phyloP scores from a whole-genome alignment of 2,113 vertebrate genomes.

The Phylloscopus whistleri region DNA sequence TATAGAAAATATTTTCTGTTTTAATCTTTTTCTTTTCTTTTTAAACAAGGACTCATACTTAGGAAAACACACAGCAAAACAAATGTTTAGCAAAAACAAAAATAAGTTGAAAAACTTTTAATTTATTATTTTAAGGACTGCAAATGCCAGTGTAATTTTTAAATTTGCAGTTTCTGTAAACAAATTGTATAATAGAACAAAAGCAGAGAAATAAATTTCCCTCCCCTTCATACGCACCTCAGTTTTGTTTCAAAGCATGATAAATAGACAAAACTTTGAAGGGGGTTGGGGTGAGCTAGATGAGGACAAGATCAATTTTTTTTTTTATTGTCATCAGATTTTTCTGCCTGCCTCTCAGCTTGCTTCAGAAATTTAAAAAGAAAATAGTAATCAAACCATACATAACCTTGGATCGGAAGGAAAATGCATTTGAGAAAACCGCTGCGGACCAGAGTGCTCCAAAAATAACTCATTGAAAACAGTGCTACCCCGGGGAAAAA shows the following conservation, averaged over 20 bases:
- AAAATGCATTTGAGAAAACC: slow-evolving; percentile 70
- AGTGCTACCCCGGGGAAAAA: slow-evolving; percentile 66
- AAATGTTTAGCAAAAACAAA: slow-evolving; percentile 74
- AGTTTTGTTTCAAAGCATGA: slow-evolving; percentile 78
- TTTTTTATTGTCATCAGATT: slow-evolving; percentile 56
- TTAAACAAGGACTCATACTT: slow-evolving; percentile 89
- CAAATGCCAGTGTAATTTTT: slow-evolving; percentile 95
- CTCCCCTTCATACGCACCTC: slow-evolving; percentile 77
- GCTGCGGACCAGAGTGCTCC: slow-evolving; percentile 73
- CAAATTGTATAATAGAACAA: slow-evolving; percentile 81
- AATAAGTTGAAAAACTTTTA: slow-evolving; percentile 89
- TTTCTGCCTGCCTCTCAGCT: slow-evolving; percentile 84
- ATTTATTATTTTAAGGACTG: slow-evolving; percentile 99
- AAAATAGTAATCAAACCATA: slow-evolving; percentile 72
- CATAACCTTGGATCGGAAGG: slow-evolving; percentile 75
- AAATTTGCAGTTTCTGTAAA: slow-evolving; percentile 97
- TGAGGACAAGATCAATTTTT: slow-evolving; percentile 51
- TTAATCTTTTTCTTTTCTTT: slow-evolving; percentile 91
- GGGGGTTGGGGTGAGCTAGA: slow-evolving; percentile 71
- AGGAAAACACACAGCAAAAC: slow-evolving; percentile 68
- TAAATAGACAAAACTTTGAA: slow-evolving; percentile 75
- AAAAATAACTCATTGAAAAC: slow-evolving; percentile 74
- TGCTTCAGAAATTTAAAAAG: slow-evolving; percentile 78
- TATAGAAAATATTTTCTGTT: slow-evolving; percentile 99
- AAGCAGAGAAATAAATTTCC: slow-evolving; percentile 82